Evolutionary conservation across 2,888 invertebrate species (phyloP).

Genomic region (Ichneumoninae sp.): DNA sequence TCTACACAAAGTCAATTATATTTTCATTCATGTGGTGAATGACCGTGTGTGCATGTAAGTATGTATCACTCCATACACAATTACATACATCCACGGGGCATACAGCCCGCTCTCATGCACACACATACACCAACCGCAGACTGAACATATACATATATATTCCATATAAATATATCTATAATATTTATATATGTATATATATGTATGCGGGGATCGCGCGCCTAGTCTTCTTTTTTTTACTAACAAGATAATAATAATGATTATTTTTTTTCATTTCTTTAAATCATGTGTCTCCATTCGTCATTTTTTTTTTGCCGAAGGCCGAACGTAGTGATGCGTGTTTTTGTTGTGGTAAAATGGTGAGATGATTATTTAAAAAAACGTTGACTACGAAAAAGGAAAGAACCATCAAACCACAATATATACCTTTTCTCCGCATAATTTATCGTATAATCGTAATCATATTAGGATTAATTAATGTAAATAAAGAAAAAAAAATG

Average conservation of each 20-base stretch:
- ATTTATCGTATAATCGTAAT: slow-evolving; percentile 66
- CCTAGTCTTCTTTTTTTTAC: slow-evolving; percentile 34
- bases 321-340: slow-evolving; percentile 48
- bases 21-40: slow-evolving; percentile 78
- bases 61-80: slow-evolving; percentile 69
- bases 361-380: slow-evolving; percentile 70
- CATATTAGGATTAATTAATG: slow-evolving; percentile 70
- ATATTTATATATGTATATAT: slow-evolving; percentile 39
- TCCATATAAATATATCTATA: slow-evolving; percentile 32
- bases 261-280: slow-evolving; percentile 52
- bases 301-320: slow-evolving; percentile 35
- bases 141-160: slow-evolving; percentile 45
- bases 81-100: slow-evolving; percentile 71
- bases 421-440: slow-evolving; percentile 67
- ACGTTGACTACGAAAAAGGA: slow-evolving; percentile 70
- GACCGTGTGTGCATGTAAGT: slow-evolving; percentile 74
- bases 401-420: slow-evolving; percentile 73
- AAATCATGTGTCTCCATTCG: slow-evolving; percentile 35
- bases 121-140: slow-evolving; percentile 64
- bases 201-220: slow-evolving; percentile 55
- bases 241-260: slow-evolving; percentile 68
- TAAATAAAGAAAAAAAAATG: slow-evolving; percentile 75
- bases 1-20: slow-evolving; percentile 80
- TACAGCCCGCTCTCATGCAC: slow-evolving; percentile 71
- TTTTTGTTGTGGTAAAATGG: slow-evolving; percentile 40